Base-by-base conservation (phyloP, 1,140 invertebrate species). In the Agrypnia vestita region DNA sequence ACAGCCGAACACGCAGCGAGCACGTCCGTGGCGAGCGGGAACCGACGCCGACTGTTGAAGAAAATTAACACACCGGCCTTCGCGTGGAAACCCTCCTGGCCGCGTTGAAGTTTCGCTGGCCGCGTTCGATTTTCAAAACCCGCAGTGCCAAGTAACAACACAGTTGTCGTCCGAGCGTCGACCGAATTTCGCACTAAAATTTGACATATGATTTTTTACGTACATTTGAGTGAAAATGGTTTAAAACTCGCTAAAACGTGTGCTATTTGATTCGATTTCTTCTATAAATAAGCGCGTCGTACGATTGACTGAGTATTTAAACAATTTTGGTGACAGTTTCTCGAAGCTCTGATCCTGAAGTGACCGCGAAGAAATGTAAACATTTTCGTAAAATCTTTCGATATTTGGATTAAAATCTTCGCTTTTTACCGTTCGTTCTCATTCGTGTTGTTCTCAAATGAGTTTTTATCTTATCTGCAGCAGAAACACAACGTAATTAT, bases 1-100 rank as follows among this genome's bases (percentile, higher is more conserved):
- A 56, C 51, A 74, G 13, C 43, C 35, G 72, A 74, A n/a, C 46
- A 49, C 67, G 44, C n/a, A 74, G 51, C 51, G 17, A 11, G 15
- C 49, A 43, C 21, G 71, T 55, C 47, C 71, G 71, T 13, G 21
- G 19, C 10, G 17, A 53, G 19, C 49, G 3, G 43, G 19, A 10
- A 25, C 7, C 71, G 46, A 47, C 71, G 71, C 12, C 44, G 15
- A 9, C 64, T 51, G 67, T 49, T 15, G 19, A 69, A 47, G 15
- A 69, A 69, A 47, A 69, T 17, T 17, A 64, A n/a, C 10, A 15
- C 12, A 15, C 64, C 21, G 44, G 44, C 64, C 64, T 69, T 47
- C 19, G 25, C 25, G 64, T 17, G 43, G 64, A 17, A 17, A 0
- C 11, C 43, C 21, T 13, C 13, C 19, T 49, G 17, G 15, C 44